Evolutionary conservation across 2,113 vertebrate species (phyloP).

Genomic region (Callocephalon fimbriatum): DNA sequence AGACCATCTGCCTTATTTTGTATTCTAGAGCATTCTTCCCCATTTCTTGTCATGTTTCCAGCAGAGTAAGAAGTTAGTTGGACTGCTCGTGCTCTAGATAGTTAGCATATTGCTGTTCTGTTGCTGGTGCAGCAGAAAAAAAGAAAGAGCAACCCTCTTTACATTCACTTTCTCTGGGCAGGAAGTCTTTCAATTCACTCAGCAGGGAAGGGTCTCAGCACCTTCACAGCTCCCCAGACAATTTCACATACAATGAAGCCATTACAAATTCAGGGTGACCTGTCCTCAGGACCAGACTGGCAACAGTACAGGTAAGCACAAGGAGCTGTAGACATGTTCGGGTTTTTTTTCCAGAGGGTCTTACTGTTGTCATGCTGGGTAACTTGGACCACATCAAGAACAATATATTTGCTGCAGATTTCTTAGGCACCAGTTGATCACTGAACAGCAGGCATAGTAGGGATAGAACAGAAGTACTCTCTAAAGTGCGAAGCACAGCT

Average conservation of each 20-base stretch:
- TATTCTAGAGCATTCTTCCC: constrained; percentile 9
- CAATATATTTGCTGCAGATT: not conserved
- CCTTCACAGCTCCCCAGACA: not conserved
- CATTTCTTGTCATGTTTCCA: constrained; percentile 2
- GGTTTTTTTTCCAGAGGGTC: accelerated
- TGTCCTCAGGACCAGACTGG: not conserved
- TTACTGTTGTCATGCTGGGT: not conserved
- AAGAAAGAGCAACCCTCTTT: not conserved
- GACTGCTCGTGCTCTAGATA: not conserved
- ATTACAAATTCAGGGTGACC: not conserved
- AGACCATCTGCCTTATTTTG: constrained; percentile 13
- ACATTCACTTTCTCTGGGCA: not conserved
- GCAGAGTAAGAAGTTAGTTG: constrained; percentile 1
- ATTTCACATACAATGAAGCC: not conserved
- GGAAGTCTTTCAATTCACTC: not conserved
- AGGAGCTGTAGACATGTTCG: accelerated
- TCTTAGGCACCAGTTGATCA: not conserved
- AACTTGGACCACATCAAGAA: not conserved
- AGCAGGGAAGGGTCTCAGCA: not conserved
- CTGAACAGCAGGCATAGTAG: not conserved
- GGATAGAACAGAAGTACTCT: not conserved
- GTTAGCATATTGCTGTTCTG: not conserved
- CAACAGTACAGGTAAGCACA: not conserved
- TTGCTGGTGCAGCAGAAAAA: not conserved
- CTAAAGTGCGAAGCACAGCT: not conserved